A percentile compares a stretch with the other conserved stretches of the same genome.
These are phyloP conservation scores for Leptobrachium leishanense DNA, from an alignment of 2,113 vertebrate species.

Conservation along the genomic window DNA sequence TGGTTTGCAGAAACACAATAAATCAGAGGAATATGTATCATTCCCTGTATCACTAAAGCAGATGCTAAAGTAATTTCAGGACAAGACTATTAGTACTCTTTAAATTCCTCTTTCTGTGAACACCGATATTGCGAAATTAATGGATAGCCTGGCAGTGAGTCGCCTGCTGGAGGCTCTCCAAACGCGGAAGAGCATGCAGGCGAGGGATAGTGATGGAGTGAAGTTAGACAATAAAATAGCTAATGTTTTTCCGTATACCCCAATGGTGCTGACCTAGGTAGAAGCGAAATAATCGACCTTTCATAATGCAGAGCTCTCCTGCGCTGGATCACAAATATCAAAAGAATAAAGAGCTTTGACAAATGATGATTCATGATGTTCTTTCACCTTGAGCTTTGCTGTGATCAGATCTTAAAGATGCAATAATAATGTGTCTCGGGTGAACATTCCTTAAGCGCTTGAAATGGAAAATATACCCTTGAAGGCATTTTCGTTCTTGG, in stretches of 20 bases:
- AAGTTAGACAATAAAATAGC: slow-evolving; percentile 2
- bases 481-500: too few relatives aligned
- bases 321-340: slow-evolving; percentile 24
- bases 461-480: too few relatives aligned
- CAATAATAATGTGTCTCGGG: neutral
- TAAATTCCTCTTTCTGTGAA: too few relatives aligned
- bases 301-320: neutral
- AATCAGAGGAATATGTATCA: too few relatives aligned
- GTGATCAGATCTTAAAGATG: neutral
- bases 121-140: slow-evolving; percentile 29
- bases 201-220: neutral
- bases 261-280: slow-evolving; percentile 12
- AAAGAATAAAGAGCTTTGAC: neutral
- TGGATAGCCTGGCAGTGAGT: slow-evolving; percentile 10
- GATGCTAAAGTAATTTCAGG: too few relatives aligned
- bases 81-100: too few relatives aligned
- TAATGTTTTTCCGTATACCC: neutral
- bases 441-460: too few relatives aligned
- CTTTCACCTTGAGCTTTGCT: slow-evolving; percentile 20
- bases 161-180: neutral
- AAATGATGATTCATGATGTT: slow-evolving; percentile 29
- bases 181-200: slow-evolving; percentile 24
- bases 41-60: too few relatives aligned
- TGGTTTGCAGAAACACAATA: too few relatives aligned
- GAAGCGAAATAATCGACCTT: slow-evolving; percentile 8